Conservation (phyloP, 2,797 vertebrate genomes). For the Diglossa cyanea region DNA sequence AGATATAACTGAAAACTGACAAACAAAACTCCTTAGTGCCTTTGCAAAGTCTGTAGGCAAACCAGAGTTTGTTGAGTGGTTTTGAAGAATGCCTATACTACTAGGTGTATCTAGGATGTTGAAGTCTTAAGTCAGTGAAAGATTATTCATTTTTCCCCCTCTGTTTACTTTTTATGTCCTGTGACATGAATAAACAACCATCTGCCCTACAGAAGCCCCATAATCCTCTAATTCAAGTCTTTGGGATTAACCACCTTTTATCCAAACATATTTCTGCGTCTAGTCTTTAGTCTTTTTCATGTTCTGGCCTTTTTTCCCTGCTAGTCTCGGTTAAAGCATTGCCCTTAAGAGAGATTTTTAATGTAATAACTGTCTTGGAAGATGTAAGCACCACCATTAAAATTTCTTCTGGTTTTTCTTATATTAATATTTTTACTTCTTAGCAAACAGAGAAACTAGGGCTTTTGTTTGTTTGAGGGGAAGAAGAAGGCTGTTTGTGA, state of each 20-base stretch:
- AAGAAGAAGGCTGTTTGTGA: neutral
- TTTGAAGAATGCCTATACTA: neutral
- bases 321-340: neutral
- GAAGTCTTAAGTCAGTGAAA: neutral
- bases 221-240: conserved; percentile 1
- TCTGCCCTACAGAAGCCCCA: neutral
- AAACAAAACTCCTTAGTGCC: neutral
- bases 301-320: neutral
- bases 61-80: neutral
- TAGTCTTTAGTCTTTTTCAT: neutral
- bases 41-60: neutral
- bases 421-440: neutral
- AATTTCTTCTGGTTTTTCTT: neutral
- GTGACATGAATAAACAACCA: neutral
- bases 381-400: neutral
- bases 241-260: conserved; percentile 23
- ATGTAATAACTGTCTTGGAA: neutral
- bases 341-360: neutral
- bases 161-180: neutral
- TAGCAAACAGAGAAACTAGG: neutral
- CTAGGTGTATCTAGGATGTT: neutral
- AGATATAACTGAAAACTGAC: neutral
- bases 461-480: neutral
- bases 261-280: neutral
- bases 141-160: neutral